Percentiles rank a stretch among this genome's conserved stretches.
phyloP scores from a whole-genome alignment of 2,113 vertebrate species.

The Cinclus cinclus region DNA sequence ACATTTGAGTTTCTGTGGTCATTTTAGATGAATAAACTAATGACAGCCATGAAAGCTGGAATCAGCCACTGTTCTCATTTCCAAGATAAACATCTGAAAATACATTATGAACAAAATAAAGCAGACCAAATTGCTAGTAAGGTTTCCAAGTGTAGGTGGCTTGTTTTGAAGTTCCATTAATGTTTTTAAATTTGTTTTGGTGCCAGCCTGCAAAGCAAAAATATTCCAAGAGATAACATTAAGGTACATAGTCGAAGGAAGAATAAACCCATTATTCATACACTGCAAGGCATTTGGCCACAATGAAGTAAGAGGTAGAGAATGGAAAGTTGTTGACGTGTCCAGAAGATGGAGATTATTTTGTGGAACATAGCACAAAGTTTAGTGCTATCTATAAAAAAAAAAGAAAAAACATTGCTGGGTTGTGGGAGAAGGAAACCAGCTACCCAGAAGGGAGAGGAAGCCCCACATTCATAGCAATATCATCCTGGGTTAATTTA shows the following conservation, averaged over 20 bases:
- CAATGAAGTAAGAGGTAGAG: not conserved
- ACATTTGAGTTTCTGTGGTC: not conserved
- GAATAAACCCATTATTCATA: conserved; percentile 56
- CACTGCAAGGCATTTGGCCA: not conserved
- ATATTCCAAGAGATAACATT: conserved; percentile 40
- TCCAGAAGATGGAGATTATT: conserved; percentile 1
- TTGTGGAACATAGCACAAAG: not conserved
- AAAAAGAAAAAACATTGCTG: not conserved
- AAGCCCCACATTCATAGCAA: not conserved
- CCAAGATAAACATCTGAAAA: conserved; percentile 64
- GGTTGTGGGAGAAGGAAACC: conserved; percentile 6
- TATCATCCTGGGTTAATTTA: not conserved
- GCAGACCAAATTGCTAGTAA: conserved; percentile 6
- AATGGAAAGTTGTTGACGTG: conserved; percentile 18
- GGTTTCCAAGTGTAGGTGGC: conserved; percentile 43
- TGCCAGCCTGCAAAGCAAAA: conserved; percentile 19
- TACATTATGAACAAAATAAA: conserved; percentile 38
- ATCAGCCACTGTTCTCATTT: not conserved
- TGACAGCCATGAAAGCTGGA: conserved; percentile 29
- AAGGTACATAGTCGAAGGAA: conserved; percentile 22
- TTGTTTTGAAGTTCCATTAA: conserved; percentile 45
- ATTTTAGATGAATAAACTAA: conserved; percentile 51
- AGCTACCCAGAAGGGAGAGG: not conserved
- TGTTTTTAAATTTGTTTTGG: conserved; percentile 31
- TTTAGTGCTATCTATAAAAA: not conserved